Conservation (phyloP, 2,113 vertebrate species). For the Trinectes maculatus region DNA sequence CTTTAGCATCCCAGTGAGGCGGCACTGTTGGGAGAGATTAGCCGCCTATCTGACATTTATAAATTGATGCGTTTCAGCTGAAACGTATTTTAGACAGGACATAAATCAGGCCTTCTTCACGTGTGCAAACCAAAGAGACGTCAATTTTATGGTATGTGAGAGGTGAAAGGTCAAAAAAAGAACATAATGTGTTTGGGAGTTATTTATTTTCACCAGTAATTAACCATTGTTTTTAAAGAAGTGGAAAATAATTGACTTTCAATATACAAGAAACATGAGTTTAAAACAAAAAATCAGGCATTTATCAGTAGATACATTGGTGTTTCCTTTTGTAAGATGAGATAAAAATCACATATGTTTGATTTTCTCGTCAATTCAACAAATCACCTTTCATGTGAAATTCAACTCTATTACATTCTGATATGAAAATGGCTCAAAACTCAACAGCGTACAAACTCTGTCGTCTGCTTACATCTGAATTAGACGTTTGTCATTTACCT, state of each 20-base stretch:
- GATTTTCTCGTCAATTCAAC: not conserved
- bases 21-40: conserved; percentile 23
- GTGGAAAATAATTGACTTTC: not conserved
- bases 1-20: conserved; percentile 29
- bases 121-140: not conserved
- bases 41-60: conserved; percentile 18
- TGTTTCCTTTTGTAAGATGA: not conserved
- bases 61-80: conserved; percentile 26
- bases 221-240: conserved; percentile 6
- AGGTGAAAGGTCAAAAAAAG: conserved; percentile 10
- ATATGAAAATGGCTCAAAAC: too few relatives aligned
- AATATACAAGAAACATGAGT: not conserved
- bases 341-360: not conserved
- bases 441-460: not conserved
- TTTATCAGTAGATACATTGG: not conserved
- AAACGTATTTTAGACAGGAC: conserved; percentile 19
- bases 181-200: conserved; percentile 1
- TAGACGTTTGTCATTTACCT: not conserved
- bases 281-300: not conserved
- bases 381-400: not conserved
- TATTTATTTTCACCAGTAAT: conserved; percentile 13
- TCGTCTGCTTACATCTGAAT: not conserved
- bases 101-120: conserved; percentile 35
- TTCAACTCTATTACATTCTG: too few relatives aligned
- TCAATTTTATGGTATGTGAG: conserved; percentile 23